Base-by-base conservation (phyloP, 2,797 vertebrate genomes). In the Myotis planiceps region DNA sequence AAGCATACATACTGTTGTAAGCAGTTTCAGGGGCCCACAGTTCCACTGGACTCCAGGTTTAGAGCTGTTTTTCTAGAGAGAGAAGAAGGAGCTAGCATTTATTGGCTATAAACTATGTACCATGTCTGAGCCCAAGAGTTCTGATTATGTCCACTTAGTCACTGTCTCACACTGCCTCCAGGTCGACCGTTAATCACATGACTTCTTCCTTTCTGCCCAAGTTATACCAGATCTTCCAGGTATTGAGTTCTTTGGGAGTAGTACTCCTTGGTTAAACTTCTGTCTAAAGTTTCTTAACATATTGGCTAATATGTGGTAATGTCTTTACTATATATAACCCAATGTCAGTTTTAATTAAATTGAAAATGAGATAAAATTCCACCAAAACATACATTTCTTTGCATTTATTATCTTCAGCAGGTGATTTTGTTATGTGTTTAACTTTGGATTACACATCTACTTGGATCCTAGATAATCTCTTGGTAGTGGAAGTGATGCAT, bases 301-400 rank as follows among this genome's bases (percentile, higher is more conserved):
- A 49, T 6, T 87, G 65, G 19, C 58, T 95, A 82, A 90, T 88
- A n/a, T n/a, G 32, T 90, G 16, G 7, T 49, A 18, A 92, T 27
- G 9, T 72, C 47, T 90, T 84, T 82, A 79, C 34, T 66, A 4
- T 72, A 66, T 66, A 5, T 78, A 66, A 74, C 37, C 9, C 58
- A 79, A 0, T 82, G 55, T 84, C 69, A 51, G 15, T 94, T 81
- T 91, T 96, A 90, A 86, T 84, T 90, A 95, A 81, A 68, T 86
- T 92, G 47, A 75, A 96, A 95, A 92, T 89, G 80, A 84, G 42
- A 45, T 91, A 83, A 79, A 84, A 89, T 12, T 51, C 63, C 93
- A 60, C n/a, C 25, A 92, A 94, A 91, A 84, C 12, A 29, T 51
- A 29, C 15, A 55, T 92, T 60, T 85, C 16, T 94, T 81, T 93